Base-by-base conservation (phyloP, 2,797 vertebrate species). In the Cottoperca gobio region DNA sequence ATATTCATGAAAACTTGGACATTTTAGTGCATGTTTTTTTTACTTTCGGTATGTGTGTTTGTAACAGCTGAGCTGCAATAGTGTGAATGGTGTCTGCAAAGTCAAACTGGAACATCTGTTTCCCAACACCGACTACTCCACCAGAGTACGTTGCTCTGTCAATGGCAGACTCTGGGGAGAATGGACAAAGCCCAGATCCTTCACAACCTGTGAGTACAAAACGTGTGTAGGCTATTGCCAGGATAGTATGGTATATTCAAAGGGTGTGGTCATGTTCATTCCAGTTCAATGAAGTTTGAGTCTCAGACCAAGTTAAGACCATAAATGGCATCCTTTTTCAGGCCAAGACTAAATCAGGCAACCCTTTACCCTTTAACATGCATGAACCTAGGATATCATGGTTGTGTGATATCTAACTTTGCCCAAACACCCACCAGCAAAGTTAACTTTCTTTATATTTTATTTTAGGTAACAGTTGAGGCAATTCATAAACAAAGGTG, bases 181-280 rank as follows among this genome's bases (percentile, higher is more conserved):
- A 4, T 90, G 91, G 90, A 85, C 83, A 8, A 2, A 7, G 7
- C 8, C 54, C 3, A 0, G 1, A 6, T 0, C 0, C 61, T 93
- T 93, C 57, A 82, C 0, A 66, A 93, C 93, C 53, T 6, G 93
- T 93, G 58, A 85, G 78, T 70, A 53, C 10, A 48, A 43, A 66
- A 7, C 2, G 5, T 17, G 19, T 33, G 17, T 59, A n/a, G n/a
- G n/a, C n/a, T n/a, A 26, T 71, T 21, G 53, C 1, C 17, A 21
- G 17, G 16, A 33, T 2, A 5, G 9, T 24, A 11, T 33, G 13
- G 13, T 31, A 43, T 28, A 10, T 39, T 5, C 0, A 14, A n/a
- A 43, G 11, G 17, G 13, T 67, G 24, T 37, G 19, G 2, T 39
- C 13, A 21, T 37, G 9, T 13, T 23, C 33, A 13, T 12, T 12